These are phyloP conservation scores for Brenthis ino DNA, from an alignment of 2,888 invertebrate species.

Conservation along the genomic window DNA sequence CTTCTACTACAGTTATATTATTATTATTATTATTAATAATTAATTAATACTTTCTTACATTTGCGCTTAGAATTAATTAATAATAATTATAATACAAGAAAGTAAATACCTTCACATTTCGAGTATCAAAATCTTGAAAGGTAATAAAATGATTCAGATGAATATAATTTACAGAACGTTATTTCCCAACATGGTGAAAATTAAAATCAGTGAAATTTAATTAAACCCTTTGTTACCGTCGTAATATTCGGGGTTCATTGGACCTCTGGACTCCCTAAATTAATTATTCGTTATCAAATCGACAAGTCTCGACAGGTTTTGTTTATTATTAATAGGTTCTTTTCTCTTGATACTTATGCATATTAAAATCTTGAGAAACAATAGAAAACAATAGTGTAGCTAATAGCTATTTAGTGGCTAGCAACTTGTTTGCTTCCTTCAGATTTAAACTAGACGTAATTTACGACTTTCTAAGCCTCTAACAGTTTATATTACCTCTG, in stretches of 20 bases:
- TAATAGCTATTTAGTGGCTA: background rate
- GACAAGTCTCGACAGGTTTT: slow-evolving; percentile 55
- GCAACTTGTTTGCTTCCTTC: no score
- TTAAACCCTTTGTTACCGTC: slow-evolving; percentile 60
- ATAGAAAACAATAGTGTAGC: background rate
- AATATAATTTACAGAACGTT: slow-evolving; percentile 35
- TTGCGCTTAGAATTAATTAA: no score
- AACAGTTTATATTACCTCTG: no score
- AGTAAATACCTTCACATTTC: slow-evolving; percentile 1
- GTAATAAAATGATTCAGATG: slow-evolving; percentile 37
- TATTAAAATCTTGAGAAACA: slow-evolving; percentile 6
- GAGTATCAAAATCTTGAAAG: slow-evolving; percentile 23
- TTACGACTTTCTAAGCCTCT: no score
- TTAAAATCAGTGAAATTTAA: slow-evolving; percentile 62
- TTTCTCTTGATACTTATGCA: slow-evolving; percentile 6
- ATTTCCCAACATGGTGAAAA: slow-evolving; percentile 40
- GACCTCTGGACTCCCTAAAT: slow-evolving; percentile 54
- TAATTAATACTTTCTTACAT: no score
- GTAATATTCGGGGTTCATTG: slow-evolving; percentile 56
- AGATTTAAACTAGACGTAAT: no score
- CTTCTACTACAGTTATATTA: no score
- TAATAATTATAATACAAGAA: no score
- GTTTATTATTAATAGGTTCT: slow-evolving; percentile 42
- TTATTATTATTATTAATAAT: no score
- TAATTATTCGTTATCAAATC: slow-evolving; percentile 72